Evolutionary conservation across 2,888 invertebrate genomes (phyloP), one percentile per base, ranked within the genome.

Genomic region (Orthosia cruda): DNA sequence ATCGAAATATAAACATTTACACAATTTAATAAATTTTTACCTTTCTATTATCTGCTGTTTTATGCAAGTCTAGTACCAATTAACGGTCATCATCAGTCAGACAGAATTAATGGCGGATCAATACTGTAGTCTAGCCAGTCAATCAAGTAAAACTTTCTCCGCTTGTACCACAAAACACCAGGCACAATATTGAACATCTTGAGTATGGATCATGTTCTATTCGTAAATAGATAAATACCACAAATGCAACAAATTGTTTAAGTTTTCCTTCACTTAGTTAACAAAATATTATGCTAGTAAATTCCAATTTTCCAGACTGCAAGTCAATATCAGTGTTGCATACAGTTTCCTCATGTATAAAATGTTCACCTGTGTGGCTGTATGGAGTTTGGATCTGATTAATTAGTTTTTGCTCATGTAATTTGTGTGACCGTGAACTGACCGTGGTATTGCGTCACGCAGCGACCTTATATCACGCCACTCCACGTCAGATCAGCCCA

Each of bases 361-460:
- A 65, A 55, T 47, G 23, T 49, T 40, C 18, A 26, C 40, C 20
- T 45, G 26, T 64, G 15, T 80, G 58, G 15, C 26, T 45, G 45
- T 74, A 18, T 80, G 58, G 15, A 80, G 64, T 65, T 74, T 50
- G 74, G 18, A 74, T 74, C 64, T 45, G 16, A 65, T 50, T 77
- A 77, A 74, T 73, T 64, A 71, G 59, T 16, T 61, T 61, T 64
- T 55, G 71, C 71, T 58, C 71, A 62, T 80, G 55, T 77, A 77
- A 84, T 80, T 71, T 66, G 47, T 66, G 50, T 70, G 84, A 84
- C 88, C 86, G 79, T 88, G 86, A 87, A 84, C 81, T 81, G 85
- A 83, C 86, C 86, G 80, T 85, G 84, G 84, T 67, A 73, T 71
- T 68, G 45, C 78, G 78, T 81, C 78, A 82, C 11, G 3, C 23